Evolutionary conservation across 1,140 invertebrate species (phyloP), one percentile per base, ranked within the genome.

Genomic region (Elymnias hypermnestra): DNA sequence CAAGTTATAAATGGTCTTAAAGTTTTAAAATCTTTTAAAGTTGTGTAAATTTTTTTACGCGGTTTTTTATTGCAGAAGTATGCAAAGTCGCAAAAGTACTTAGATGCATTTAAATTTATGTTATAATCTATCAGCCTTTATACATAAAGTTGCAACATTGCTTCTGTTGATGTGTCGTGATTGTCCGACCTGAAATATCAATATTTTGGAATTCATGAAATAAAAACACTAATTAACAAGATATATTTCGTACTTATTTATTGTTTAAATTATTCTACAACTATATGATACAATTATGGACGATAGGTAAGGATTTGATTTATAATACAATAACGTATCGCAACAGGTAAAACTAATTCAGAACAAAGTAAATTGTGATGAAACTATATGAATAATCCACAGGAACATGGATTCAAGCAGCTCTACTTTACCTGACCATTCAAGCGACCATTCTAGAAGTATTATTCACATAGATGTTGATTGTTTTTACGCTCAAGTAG

Each of bases 401-500:
- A 85, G 78, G 70, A 77, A 66, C 70, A 85, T 85, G 78, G 78
- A 83, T 71, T 72, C 78, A 53, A 72, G 76, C 60, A 73, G 71
- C 66, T 76, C 73, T 57, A 65, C 66, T 53, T 71, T 57, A 55
- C 60, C 59, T 35, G 73, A 75, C 33, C 54, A 57, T 53, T 65
- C 72, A 38, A 63, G 48, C 46, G 73, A 82, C 35, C 92, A 93
- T 75, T 69, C 84, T 6, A 87, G 89, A 70, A 88, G 88, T 49
- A 92, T 95, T 38, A 89, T 94, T 58, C 92, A 95, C 63, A 83
- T 95, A 62, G 91, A 94, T 71, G 87, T 94, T 59, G 92, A 94
- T 63, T 94, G 92, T 70, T 95, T 94, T 79, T 95, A 95, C 79
- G 93, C 93, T 38, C 94, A 95, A 88, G 93, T 94, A 47, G 93